A percentile compares a stretch with the other conserved stretches of the same genome.
Evolutionary conservation across 2,888 invertebrate genomes (phyloP).

Genomic region (Pammene aurita): DNA sequence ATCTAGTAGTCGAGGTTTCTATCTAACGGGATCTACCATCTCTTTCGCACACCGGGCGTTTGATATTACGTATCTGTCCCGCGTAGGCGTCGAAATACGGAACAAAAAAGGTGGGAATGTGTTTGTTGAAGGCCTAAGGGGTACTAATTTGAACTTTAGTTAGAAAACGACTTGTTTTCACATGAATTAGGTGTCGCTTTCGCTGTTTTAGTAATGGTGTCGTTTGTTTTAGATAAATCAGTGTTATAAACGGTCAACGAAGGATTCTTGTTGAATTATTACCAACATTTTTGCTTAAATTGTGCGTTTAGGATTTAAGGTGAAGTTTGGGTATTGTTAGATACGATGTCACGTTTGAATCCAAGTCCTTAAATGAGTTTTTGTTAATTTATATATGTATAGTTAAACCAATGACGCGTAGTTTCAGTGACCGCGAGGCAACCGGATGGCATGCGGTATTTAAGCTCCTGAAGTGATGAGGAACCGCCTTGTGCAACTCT

Average conservation of each 20-base stretch:
- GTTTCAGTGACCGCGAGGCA: too few species aligned
- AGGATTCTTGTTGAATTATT: too few species aligned
- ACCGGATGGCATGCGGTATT: too few species aligned
- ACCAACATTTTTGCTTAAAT: too few species aligned
- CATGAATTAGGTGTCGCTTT: background rate
- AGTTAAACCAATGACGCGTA: too few species aligned
- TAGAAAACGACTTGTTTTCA: background rate
- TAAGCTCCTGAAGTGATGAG: too few species aligned
- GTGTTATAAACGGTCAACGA: background rate
- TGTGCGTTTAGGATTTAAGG: too few species aligned
- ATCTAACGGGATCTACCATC: constrained; percentile 65
- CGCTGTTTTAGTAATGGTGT: background rate
- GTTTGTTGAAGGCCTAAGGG: constrained; percentile 43
- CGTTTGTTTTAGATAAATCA: constrained; percentile 4
- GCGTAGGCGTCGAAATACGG: constrained; percentile 69
- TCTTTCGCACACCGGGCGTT: constrained; percentile 1
- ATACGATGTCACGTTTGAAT: too few species aligned
- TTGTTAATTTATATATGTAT: too few species aligned
- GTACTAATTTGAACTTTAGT: constrained; percentile 27
- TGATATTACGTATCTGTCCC: constrained; percentile 54
- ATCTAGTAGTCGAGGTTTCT: constrained; percentile 75
- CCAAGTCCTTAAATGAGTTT: too few species aligned
- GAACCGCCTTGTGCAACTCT: too few species aligned
- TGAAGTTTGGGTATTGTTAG: too few species aligned
- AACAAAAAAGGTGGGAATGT: constrained; percentile 61